These are phyloP conservation scores for Hyles lineata DNA, from an alignment of 2,888 invertebrate genomes.

Conservation along the genomic window DNA sequence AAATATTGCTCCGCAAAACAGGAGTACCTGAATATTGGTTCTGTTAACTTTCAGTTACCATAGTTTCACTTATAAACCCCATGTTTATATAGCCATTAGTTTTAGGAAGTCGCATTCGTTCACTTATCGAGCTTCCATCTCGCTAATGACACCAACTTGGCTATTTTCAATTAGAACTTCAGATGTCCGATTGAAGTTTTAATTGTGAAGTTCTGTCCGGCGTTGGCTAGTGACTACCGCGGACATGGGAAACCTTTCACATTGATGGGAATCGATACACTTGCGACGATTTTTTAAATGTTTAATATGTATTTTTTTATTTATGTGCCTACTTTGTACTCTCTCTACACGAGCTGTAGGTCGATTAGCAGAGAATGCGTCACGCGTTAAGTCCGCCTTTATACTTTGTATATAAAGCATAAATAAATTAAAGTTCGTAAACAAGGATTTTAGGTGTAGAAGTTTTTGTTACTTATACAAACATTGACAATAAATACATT, in stretches of 20 bases:
- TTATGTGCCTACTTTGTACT: too few species aligned
- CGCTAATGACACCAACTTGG: constrained; percentile 1
- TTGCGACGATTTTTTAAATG: background rate
- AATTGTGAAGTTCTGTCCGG: constrained; percentile 13
- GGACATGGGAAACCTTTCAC: constrained; percentile 1
- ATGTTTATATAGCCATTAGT: background rate
- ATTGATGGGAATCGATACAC: background rate
- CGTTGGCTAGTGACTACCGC: background rate
- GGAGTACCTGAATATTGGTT: too few species aligned
- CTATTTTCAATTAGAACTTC: constrained; percentile 20
- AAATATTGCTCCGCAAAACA: too few species aligned
- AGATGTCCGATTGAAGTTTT: constrained; percentile 17
- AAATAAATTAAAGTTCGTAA: too few species aligned
- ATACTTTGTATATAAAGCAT: too few species aligned
- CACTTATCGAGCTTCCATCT: background rate
- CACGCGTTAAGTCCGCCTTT: too few species aligned
- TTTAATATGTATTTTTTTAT: background rate
- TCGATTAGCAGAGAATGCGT: too few species aligned
- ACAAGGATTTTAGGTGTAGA: too few species aligned
- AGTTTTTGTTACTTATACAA: too few species aligned
- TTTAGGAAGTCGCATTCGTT: background rate
- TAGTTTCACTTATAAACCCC: background rate
- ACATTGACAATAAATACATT: too few species aligned
- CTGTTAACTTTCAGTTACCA: background rate
- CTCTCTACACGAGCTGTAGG: too few species aligned